Base-by-base conservation (phyloP, 1,140 invertebrate genomes). In the Pararge aegeria region DNA sequence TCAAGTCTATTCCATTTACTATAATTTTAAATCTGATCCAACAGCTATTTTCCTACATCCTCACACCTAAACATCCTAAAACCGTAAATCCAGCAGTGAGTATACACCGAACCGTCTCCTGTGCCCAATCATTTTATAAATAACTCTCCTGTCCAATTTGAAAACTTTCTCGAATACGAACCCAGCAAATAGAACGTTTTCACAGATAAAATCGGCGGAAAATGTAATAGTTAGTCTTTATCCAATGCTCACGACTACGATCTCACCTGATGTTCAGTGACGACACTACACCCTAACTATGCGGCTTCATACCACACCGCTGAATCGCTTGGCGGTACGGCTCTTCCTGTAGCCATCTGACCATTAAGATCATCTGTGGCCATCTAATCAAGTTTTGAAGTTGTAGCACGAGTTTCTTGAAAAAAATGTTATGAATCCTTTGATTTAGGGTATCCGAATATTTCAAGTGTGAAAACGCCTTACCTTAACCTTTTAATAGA, bases 21-120 rank as follows among this genome's bases (percentile, higher is more conserved):
- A 10, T 20, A 24, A 27, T 18, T 30, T 21, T 29, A 34, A 30
- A 19, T 20, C 40, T 13, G 53, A 55, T 55, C 53, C 53, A 27
- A 46, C 53, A 46, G 53, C 20, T 29, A 46, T 46, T 34, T 34
- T 30, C 46, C 53, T 42, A n/a, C 24, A 44, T n/a, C 5, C 21
- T n/a, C 19, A 1, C 6, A 21, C 19, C 15, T 46, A 9, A n/a
- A n/a, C 19, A 21, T 46, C 44, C 5, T 21, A 46, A 24, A 21
- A 46, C n/a, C n/a, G 18, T 18, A 18, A 42, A 42, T 42, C 38
- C 15, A 42, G 38, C 38, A 42, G 16, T 16, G 15, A 42, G 9
- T 15, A 6, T 16, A 18, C 38, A 42, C 38, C 38, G 38, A 16
- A 16, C 38, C 38, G 4, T 42, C 16, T 2, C 19, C 10, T 46